phyloP scores from a whole-genome alignment of 2,797 vertebrate species.

The Pyrocephalus nanus region DNA sequence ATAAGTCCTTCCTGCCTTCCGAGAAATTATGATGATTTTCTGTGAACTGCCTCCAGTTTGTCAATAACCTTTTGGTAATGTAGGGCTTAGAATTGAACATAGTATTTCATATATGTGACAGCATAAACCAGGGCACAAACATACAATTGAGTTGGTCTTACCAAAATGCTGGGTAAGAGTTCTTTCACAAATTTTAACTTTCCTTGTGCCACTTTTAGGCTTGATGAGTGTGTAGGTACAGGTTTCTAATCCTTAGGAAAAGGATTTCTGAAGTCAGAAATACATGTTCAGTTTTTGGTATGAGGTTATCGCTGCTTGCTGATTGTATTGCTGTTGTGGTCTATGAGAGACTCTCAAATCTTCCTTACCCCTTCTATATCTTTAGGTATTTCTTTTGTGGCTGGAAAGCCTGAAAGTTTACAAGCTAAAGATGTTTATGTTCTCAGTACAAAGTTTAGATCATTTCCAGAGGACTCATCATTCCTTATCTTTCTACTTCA shows the following conservation, averaged over 20 bases:
- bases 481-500: slow-evolving; percentile 7
- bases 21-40: slow-evolving; percentile 43
- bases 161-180: not conserved
- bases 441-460: not conserved
- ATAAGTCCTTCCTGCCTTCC: slow-evolving; percentile 61
- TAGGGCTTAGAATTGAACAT: not conserved
- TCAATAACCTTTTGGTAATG: slow-evolving; percentile 38
- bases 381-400: not conserved
- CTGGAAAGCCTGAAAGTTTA: not conserved
- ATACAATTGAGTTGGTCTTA: not conserved
- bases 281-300: not conserved
- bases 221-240: not conserved
- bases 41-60: slow-evolving; percentile 60
- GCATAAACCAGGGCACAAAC: not conserved
- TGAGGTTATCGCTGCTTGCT: not conserved
- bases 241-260: not conserved
- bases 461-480: not conserved
- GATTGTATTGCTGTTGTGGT: not conserved
- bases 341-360: not conserved
- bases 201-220: not conserved
- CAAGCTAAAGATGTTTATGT: not conserved
- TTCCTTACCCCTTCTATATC: not conserved
- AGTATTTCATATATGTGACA: not conserved
- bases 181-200: not conserved
- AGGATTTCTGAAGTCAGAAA: not conserved